Conservation (phyloP, 2,113 vertebrate genomes). For the Petrocephalus zakoni region DNA sequence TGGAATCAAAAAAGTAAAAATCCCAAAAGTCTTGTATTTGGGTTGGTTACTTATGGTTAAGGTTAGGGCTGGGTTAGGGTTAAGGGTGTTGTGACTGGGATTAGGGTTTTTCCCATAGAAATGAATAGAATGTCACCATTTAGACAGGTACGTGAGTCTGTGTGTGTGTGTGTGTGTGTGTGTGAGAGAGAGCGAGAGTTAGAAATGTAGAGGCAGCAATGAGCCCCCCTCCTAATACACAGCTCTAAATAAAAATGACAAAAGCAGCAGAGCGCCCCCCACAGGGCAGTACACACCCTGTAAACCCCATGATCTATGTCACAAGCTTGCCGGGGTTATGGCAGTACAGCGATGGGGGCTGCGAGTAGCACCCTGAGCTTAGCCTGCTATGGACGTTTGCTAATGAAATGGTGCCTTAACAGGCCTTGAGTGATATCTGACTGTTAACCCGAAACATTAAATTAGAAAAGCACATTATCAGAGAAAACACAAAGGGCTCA, state of each 20-base stretch:
- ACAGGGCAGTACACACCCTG: slow-evolving; percentile 13
- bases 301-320: not conserved
- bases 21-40: too few relatives aligned
- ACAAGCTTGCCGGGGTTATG: not conserved
- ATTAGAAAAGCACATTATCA: not conserved
- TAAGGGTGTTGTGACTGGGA: too few relatives aligned
- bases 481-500: not conserved
- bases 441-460: slow-evolving; percentile 24
- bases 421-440: slow-evolving; percentile 53
- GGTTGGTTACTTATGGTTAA: too few relatives aligned
- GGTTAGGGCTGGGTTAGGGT: too few relatives aligned
- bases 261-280: slow-evolving; percentile 39
- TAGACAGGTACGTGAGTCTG: not conserved
- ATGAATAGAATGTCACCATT: too few relatives aligned
- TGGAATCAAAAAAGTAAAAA: too few relatives aligned
- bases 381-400: slow-evolving; percentile 48
- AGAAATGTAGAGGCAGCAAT: slow-evolving; percentile 18
- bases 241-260: slow-evolving; percentile 33
- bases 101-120: too few relatives aligned
- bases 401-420: slow-evolving; percentile 46
- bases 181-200: not conserved
- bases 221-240: not conserved
- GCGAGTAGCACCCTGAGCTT: slow-evolving; percentile 51
- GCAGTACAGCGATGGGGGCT: not conserved
- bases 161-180: not conserved